Evolutionary conservation across 2,797 vertebrate genomes (phyloP).

Genomic region (Champsocephalus gunnari): DNA sequence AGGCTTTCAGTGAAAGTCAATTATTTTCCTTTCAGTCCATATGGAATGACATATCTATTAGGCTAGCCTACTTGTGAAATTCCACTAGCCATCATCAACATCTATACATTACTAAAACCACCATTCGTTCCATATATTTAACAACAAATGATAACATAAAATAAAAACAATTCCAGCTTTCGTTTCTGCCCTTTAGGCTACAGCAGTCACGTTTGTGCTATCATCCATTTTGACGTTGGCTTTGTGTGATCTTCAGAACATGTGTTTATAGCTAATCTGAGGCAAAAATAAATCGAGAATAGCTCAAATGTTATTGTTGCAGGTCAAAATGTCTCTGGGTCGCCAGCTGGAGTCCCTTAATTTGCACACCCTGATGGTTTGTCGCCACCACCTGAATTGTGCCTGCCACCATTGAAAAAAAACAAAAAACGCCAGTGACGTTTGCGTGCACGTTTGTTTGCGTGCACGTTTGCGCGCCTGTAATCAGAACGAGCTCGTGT

Average conservation of each 20-base stretch:
- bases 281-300: not conserved
- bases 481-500: not conserved
- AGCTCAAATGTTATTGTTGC: not conserved
- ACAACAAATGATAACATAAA: not conserved
- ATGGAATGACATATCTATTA: not conserved
- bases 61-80: too few species aligned
- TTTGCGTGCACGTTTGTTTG: conserved; percentile 12
- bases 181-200: too few species aligned
- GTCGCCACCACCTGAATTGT: conserved; percentile 62
- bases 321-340: not conserved
- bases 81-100: too few species aligned
- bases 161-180: not conserved
- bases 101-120: not conserved
- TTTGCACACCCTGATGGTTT: conserved; percentile 29
- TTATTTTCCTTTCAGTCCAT: not conserved
- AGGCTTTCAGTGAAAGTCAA: not conserved
- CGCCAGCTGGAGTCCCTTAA: not conserved
- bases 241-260: not conserved
- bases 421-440: not conserved
- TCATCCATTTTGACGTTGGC: not conserved
- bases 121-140: not conserved
- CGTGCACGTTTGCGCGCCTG: conserved; percentile 8
- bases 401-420: conserved; percentile 1
- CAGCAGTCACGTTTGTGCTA: not conserved
- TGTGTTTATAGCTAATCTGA: not conserved